phyloP scores from a whole-genome alignment of 2,113 vertebrate genomes.

The Clupea harengus region DNA sequence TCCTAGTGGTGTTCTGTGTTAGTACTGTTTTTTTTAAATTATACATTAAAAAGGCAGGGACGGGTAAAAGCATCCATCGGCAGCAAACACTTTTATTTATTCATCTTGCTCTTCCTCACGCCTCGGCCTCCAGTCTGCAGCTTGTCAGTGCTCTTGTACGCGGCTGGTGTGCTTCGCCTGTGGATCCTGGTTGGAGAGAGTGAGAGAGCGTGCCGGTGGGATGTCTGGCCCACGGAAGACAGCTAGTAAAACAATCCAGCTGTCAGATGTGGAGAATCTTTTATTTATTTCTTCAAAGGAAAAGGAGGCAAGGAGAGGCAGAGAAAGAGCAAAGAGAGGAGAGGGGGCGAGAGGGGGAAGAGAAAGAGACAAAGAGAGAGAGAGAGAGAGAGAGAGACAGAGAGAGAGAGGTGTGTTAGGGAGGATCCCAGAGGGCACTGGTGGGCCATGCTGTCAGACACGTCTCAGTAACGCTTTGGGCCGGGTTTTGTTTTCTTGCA shows the following conservation, averaged over 20 bases:
- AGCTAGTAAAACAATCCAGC: slow-evolving; percentile 42
- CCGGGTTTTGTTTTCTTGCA: background rate
- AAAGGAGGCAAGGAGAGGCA: background rate
- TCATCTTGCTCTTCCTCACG: background rate
- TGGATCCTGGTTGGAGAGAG: background rate
- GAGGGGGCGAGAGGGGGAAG: background rate
- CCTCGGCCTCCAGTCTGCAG: background rate
- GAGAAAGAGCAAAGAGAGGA: background rate
- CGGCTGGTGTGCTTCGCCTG: background rate
- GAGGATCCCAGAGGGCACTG: background rate
- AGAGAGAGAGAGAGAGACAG: background rate
- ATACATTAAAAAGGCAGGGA: background rate
- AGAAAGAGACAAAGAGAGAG: background rate
- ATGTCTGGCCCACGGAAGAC: slow-evolving; percentile 5
- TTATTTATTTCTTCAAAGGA: slow-evolving; percentile 48
- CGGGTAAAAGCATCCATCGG: background rate
- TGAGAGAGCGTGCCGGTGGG: background rate
- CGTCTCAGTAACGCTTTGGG: background rate
- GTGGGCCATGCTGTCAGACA: slow-evolving; percentile 10
- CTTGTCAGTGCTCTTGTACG: background rate
- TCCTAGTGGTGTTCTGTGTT: background rate
- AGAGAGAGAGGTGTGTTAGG: background rate
- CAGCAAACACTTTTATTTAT: background rate
- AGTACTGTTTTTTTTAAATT: background rate
- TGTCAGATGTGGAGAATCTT: slow-evolving; percentile 32